These are phyloP conservation scores for Andinoacara biseriatus DNA, from an alignment of 2,113 vertebrate genomes.

Conservation along the genomic window DNA sequence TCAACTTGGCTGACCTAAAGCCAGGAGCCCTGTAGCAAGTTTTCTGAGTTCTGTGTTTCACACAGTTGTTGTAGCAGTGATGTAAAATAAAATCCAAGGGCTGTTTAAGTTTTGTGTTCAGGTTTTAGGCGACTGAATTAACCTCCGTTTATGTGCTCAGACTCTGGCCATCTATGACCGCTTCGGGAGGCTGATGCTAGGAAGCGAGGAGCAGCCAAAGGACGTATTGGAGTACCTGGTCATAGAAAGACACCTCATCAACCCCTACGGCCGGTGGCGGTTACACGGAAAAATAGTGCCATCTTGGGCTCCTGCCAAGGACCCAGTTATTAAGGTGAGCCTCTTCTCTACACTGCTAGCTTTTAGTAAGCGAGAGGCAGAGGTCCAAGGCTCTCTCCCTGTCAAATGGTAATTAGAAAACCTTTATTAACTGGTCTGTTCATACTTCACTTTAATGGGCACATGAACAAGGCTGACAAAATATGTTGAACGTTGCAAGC, in stretches of 20 bases:
- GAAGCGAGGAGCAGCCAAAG: constrained; percentile 86
- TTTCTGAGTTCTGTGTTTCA: background rate
- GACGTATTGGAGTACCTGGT: constrained; percentile 94
- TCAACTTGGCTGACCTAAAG: rapidly evolving
- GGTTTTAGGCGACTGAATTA: background rate
- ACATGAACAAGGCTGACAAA: background rate
- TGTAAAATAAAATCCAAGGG: background rate
- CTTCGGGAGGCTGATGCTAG: constrained; percentile 92
- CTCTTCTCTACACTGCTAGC: background rate
- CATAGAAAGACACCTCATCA: constrained; percentile 89
- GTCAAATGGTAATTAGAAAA: constrained; percentile 4
- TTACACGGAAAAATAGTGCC: constrained; percentile 83
- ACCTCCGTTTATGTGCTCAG: constrained; percentile 64
- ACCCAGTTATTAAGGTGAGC: constrained; percentile 89
- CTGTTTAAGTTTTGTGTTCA: background rate
- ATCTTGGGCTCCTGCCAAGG: constrained; percentile 86
- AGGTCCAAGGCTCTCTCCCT: background rate
- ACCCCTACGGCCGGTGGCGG: constrained; percentile 81
- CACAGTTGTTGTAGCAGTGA: background rate
- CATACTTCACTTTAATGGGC: constrained; percentile 1
- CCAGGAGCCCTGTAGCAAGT: rapidly evolving
- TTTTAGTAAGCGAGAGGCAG: background rate
- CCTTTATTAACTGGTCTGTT: background rate
- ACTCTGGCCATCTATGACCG: constrained; percentile 92
- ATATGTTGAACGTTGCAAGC: background rate